A percentile compares a stretch with the other conserved stretches of the same genome.
phyloP scores from a whole-genome alignment of 2,797 vertebrate species.

The Miichthys miiuy region DNA sequence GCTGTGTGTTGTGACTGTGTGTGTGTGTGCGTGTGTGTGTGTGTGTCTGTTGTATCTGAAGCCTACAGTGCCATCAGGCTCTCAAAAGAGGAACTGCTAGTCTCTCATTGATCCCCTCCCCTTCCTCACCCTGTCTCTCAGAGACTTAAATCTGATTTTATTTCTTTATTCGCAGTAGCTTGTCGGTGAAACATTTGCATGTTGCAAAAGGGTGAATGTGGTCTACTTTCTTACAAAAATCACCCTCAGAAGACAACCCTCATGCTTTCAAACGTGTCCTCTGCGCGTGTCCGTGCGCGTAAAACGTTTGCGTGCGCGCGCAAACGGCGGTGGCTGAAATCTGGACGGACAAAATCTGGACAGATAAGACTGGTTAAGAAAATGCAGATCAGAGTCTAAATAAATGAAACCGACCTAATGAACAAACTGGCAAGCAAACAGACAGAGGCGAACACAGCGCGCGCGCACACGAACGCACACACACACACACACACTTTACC shows the following conservation, averaged over 20 bases:
- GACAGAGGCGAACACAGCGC: neutral
- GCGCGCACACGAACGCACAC: neutral
- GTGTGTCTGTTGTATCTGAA: constrained; percentile 66
- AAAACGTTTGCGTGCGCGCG: constrained; percentile 16
- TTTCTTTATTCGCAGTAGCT: constrained; percentile 37
- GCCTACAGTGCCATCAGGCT: constrained; percentile 85
- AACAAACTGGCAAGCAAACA: constrained; percentile 11
- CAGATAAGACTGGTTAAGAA: constrained; percentile 24
- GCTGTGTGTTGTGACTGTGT: constrained; percentile 11
- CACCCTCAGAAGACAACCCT: neutral
- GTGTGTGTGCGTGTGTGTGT: constrained; percentile 19
- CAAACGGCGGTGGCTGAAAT: neutral
- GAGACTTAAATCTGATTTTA: constrained; percentile 46
- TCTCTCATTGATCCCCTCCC: constrained; percentile 2
- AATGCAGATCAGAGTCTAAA: constrained; percentile 18
- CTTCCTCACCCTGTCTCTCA: constrained; percentile 11
- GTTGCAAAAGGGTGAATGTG: neutral
- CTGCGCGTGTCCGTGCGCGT: constrained; percentile 13
- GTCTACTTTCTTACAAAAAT: neutral
- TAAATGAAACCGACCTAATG: constrained; percentile 18
- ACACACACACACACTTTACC: constrained; percentile 4
- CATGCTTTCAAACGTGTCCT: neutral
- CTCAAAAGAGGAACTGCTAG: constrained; percentile 73
- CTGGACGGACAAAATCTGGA: constrained; percentile 22
- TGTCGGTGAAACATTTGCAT: constrained; percentile 27